Conservation (phyloP, 2,888 invertebrate genomes). For the Pasiphila rectangulata region DNA sequence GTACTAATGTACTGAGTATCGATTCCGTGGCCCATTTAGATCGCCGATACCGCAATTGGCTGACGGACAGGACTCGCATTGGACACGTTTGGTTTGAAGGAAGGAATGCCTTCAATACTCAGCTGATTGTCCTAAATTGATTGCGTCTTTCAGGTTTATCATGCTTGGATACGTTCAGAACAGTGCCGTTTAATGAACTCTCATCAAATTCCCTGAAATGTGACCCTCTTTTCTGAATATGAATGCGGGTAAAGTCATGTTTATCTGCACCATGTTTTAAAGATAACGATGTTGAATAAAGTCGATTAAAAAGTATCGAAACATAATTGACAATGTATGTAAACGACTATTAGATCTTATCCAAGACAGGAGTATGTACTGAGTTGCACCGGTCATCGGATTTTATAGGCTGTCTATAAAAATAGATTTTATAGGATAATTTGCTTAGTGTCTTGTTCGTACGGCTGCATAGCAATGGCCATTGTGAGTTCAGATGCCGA, state of each 20-base stretch:
- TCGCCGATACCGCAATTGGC: slow-evolving; percentile 64
- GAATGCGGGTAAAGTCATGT: background rate
- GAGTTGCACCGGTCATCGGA: slow-evolving; percentile 26
- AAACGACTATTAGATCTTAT: slow-evolving; percentile 22
- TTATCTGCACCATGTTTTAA: background rate
- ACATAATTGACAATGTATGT: slow-evolving; percentile 22
- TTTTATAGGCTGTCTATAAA: slow-evolving; percentile 34
- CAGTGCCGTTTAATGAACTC: slow-evolving; percentile 8
- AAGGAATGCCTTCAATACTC: slow-evolving; percentile 55
- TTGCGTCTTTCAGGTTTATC: slow-evolving; percentile 41
- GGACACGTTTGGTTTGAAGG: slow-evolving; percentile 53
- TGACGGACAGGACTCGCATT: slow-evolving; percentile 64
- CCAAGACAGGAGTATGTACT: slow-evolving; percentile 16
- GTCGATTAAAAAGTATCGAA: slow-evolving; percentile 13
- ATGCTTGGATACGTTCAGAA: slow-evolving; percentile 30
- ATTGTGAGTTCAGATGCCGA: slow-evolving; percentile 74
- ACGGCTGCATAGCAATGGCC: slow-evolving; percentile 50
- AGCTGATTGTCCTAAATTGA: slow-evolving; percentile 54
- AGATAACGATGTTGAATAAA: slow-evolving; percentile 7
- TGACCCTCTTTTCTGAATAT: background rate
- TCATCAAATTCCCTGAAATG: background rate
- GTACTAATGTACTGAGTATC: slow-evolving; percentile 56
- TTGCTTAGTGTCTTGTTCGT: slow-evolving; percentile 44
- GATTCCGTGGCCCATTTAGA: slow-evolving; percentile 74
- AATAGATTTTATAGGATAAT: slow-evolving; percentile 57